Evolutionary conservation across 2,113 vertebrate genomes (phyloP).

Genomic region (Aramus guarauna): DNA sequence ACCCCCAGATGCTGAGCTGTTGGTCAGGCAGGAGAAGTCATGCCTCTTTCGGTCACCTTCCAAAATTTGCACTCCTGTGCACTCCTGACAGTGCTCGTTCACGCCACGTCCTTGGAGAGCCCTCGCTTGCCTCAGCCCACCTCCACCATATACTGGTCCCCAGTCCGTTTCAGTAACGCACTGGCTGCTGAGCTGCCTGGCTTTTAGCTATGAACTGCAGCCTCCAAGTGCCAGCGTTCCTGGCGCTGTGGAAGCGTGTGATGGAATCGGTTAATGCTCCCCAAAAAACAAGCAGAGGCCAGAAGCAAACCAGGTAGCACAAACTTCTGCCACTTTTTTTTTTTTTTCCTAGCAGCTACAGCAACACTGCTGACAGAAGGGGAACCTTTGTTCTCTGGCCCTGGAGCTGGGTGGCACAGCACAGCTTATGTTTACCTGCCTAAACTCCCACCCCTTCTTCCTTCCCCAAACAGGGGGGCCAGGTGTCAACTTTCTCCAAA

Average conservation of each 20-base stretch:
- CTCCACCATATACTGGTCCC: neutral
- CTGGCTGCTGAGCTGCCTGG: neutral
- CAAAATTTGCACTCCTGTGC: neutral
- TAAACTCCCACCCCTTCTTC: neutral
- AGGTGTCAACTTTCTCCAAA: neutral
- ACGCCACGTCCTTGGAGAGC: neutral
- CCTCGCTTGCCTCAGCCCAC: neutral
- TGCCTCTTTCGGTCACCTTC: neutral
- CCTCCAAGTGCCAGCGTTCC: neutral
- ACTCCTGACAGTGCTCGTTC: neutral
- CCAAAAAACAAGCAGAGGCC: neutral
- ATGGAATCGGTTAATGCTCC: neutral
- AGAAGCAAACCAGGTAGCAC: neutral
- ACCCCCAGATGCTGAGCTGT: neutral
- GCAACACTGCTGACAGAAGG: neutral
- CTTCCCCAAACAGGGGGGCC: fast-evolving
- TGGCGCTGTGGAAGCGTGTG: neutral
- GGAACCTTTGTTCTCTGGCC: neutral
- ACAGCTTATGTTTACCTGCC: neutral
- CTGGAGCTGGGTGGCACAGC: neutral
- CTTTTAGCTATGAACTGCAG: neutral
- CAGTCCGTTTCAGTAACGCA: neutral
- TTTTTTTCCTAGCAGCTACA: neutral
- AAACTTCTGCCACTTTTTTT: neutral
- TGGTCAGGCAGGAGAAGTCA: neutral